Conservation (phyloP, 1,140 invertebrate genomes). For the Drosophila bifasciata region DNA sequence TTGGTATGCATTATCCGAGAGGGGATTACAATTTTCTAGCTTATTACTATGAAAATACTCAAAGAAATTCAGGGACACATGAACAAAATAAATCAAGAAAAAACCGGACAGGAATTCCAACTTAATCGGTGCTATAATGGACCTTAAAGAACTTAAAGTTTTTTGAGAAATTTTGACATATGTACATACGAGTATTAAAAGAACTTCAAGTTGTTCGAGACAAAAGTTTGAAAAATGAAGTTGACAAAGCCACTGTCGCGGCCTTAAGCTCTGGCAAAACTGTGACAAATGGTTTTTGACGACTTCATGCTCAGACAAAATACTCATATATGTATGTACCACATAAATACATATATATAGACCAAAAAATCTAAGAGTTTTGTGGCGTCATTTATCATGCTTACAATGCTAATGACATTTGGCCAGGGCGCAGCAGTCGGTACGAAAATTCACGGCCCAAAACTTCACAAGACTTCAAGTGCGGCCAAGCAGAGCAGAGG, state of each 20-base stretch:
- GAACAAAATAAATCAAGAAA: no score
- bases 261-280: conserved; percentile 70
- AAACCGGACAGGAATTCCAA: not conserved
- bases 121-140: not conserved
- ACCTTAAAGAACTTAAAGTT: conserved; percentile 36
- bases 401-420: conserved; percentile 79
- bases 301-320: conserved; percentile 68
- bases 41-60: conserved; percentile 24
- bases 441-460: conserved; percentile 29
- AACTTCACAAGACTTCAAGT: conserved; percentile 31
- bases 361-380: conserved; percentile 47
- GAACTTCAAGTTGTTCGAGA: conserved; percentile 6
- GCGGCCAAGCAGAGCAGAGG: conserved; percentile 39
- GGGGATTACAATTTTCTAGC: conserved; percentile 24
- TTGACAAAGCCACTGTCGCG: conserved; percentile 35
- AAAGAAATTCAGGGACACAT: conserved; percentile 15
- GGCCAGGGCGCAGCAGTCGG: conserved; percentile 42
- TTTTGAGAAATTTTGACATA: not conserved
- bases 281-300: conserved; percentile 78
- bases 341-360: conserved; percentile 34
- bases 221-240: conserved; percentile 52
- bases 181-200: not conserved
- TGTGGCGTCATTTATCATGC: conserved; percentile 76
- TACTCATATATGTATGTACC: conserved; percentile 15
- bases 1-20: conserved; percentile 34